These are phyloP conservation scores for Fragum whitleyi DNA, from an alignment of 2,888 invertebrate species.

Conservation along the genomic window DNA sequence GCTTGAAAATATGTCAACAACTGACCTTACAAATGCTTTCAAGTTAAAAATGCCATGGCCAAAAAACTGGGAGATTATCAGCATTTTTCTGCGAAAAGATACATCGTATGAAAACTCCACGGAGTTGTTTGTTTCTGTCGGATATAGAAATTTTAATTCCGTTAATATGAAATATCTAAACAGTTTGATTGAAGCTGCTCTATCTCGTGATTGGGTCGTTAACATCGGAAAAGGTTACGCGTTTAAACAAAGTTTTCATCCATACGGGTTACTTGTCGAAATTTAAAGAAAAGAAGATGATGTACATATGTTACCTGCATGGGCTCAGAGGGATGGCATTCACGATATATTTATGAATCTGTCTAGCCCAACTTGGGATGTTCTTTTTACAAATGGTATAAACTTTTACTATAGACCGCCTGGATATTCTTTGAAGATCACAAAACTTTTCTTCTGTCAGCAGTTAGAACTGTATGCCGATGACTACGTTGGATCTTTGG, in stretches of 20 bases:
- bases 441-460: neutral
- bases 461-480: neutral
- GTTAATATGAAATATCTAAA: neutral
- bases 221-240: neutral
- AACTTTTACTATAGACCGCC: neutral
- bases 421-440: neutral
- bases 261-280: neutral
- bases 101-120: neutral
- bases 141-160: neutral
- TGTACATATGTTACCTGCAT: neutral
- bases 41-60: neutral
- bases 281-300: neutral
- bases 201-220: neutral
- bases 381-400: neutral
- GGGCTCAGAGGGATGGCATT: neutral
- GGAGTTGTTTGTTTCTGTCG: neutral
- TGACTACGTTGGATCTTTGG: neutral
- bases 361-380: neutral
- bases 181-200: neutral
- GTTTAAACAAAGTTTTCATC: neutral
- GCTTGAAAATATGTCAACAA: neutral
- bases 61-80: neutral
- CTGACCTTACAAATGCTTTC: neutral
- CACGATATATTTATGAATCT: neutral
- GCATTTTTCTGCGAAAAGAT: neutral